Conservation (phyloP, 2,113 vertebrate species). For the Gorsachius goisagi region DNA sequence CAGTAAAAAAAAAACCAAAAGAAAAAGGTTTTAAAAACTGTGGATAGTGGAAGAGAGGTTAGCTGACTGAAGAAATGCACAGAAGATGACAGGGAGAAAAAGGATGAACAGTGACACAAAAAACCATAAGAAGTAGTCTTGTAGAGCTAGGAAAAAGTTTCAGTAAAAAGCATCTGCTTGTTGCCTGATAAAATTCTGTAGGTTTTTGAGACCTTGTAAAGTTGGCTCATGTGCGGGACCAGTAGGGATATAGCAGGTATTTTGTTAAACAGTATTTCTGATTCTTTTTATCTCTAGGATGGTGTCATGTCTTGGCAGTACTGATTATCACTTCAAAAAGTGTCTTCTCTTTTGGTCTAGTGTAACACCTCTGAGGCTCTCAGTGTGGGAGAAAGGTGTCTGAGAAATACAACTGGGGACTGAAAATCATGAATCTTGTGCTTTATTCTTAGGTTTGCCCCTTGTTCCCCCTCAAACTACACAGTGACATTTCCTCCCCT, state of each 20-base stretch:
- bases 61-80: background rate
- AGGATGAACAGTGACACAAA: background rate
- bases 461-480: background rate
- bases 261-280: background rate
- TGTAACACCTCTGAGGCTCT: background rate
- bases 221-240: background rate
- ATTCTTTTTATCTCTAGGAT: background rate
- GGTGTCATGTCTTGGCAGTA: background rate
- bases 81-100: background rate
- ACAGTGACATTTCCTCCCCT: background rate
- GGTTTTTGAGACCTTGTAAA: background rate
- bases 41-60: background rate
- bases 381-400: background rate
- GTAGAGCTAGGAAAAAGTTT: background rate
- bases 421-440: background rate
- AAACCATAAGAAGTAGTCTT: background rate
- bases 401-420: background rate
- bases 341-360: background rate
- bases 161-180: background rate
- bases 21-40: background rate
- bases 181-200: background rate
- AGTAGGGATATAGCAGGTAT: background rate
- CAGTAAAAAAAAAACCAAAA: rapidly evolving
- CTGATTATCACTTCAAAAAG: slow-evolving; percentile 42
- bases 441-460: background rate